phyloP scores from a whole-genome alignment of 2,888 invertebrate species.

The Microctonus hyperodae region DNA sequence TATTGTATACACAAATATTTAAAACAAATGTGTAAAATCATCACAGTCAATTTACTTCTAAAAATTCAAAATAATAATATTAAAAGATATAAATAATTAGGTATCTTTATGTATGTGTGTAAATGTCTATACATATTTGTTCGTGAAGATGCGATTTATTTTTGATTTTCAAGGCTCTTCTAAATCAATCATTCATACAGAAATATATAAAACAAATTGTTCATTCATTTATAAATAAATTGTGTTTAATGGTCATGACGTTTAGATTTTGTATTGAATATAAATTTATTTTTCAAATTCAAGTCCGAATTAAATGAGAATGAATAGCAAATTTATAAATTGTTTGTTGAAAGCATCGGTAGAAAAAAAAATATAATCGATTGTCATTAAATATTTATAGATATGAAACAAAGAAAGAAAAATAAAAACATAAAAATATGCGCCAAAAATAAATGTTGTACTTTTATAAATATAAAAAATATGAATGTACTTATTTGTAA shows the following conservation, averaged over 20 bases:
- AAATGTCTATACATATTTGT: background rate
- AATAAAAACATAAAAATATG: background rate
- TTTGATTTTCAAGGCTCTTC: background rate
- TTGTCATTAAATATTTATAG: background rate
- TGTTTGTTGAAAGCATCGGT: background rate
- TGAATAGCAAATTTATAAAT: slow-evolving; percentile 27
- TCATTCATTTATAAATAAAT: background rate
- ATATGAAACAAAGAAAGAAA: slow-evolving; percentile 4
- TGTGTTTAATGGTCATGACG: background rate
- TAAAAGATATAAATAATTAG: too few relatives aligned
- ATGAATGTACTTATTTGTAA: slow-evolving; percentile 52
- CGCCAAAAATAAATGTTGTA: slow-evolving; percentile 45
- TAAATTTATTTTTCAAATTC: slow-evolving; percentile 32
- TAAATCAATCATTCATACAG: background rate
- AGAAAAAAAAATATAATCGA: slow-evolving; percentile 17
- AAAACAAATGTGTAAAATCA: too few relatives aligned
- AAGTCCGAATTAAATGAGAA: slow-evolving; percentile 27
- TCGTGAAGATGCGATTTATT: background rate
- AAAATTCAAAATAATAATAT: too few relatives aligned
- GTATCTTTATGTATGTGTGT: background rate
- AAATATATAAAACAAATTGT: background rate
- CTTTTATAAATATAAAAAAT: slow-evolving; percentile 50
- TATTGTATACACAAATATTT: too few relatives aligned
- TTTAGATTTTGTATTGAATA: background rate
- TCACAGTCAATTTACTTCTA: too few relatives aligned